A percentile compares a stretch with the other conserved stretches of the same genome.
phyloP scores from a whole-genome alignment of 2,797 vertebrate genomes.

The Xiphophorus birchmanni region DNA sequence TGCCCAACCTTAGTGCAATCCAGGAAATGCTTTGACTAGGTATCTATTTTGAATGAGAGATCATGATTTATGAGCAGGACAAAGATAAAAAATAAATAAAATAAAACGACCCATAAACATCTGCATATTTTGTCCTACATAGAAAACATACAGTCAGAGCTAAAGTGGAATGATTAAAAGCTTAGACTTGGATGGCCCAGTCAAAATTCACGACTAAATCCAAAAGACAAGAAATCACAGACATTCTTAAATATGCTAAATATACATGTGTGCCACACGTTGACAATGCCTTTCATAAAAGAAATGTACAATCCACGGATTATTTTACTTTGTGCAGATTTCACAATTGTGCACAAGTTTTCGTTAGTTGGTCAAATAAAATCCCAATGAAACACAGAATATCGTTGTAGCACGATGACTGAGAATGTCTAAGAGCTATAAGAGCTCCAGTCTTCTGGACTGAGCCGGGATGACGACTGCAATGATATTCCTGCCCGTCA shows the following conservation, averaged over 20 bases:
- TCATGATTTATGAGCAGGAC: neutral
- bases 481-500: conserved; percentile 38
- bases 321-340: neutral
- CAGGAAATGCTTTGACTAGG: neutral
- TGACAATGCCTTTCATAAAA: neutral
- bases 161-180: neutral
- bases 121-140: neutral
- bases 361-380: neutral
- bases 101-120: neutral
- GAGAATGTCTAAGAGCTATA: no score
- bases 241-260: neutral
- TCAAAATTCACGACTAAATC: neutral
- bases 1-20: neutral
- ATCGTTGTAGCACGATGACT: neutral
- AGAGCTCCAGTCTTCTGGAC: neutral
- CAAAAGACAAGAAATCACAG: neutral
- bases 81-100: neutral
- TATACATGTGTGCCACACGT: neutral
- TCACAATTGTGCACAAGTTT: neutral
- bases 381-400: neutral
- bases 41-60: neutral
- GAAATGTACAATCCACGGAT: neutral
- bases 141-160: neutral
- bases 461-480: neutral
- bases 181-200: neutral